Conservation (phyloP, 1,140 invertebrate species). For the Anagrus nilaparvatae region DNA sequence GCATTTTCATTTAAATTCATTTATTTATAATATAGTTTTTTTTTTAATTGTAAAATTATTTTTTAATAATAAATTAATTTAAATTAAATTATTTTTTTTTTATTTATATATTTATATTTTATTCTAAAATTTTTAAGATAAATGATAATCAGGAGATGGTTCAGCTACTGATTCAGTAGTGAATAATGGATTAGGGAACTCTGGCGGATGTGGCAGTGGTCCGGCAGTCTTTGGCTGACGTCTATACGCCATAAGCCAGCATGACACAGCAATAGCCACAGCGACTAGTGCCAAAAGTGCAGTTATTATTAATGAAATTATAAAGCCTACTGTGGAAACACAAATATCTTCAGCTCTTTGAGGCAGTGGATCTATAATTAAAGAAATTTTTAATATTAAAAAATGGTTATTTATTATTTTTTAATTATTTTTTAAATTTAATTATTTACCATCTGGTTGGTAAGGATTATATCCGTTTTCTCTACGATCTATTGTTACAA, state of each 20-base stretch:
- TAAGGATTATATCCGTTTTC: conserved; percentile 50
- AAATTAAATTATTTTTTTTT: background rate
- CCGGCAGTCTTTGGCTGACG: conserved; percentile 74
- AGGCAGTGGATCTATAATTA: conserved; percentile 49
- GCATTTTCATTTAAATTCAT: conserved; percentile 29
- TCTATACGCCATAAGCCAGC: conserved; percentile 89
- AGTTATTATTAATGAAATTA: conserved; percentile 84
- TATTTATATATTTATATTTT: conserved; percentile 11
- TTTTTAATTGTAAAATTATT: conserved; percentile 32
- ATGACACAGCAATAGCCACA: conserved; percentile 86
- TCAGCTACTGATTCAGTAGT: conserved; percentile 68
- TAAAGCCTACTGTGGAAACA: conserved; percentile 84
- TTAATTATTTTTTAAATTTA: conserved; percentile 2
- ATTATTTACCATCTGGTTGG: conserved; percentile 56
- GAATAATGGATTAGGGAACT: conserved; percentile 90
- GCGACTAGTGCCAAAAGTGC: conserved; percentile 83
- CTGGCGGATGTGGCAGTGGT: conserved; percentile 84
- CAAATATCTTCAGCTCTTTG: conserved; percentile 70
- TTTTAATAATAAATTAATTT: conserved; percentile 12
- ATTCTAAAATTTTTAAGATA: conserved; percentile 27
- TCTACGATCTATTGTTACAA: conserved; percentile 76
- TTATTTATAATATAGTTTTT: conserved; percentile 21
- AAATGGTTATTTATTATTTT: conserved; percentile 8
- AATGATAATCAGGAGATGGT: conserved; percentile 71
- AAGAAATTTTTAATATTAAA: conserved; percentile 9